phyloP scores from a whole-genome alignment of 2,888 invertebrate genomes.

The Lumbricus terrestris region DNA sequence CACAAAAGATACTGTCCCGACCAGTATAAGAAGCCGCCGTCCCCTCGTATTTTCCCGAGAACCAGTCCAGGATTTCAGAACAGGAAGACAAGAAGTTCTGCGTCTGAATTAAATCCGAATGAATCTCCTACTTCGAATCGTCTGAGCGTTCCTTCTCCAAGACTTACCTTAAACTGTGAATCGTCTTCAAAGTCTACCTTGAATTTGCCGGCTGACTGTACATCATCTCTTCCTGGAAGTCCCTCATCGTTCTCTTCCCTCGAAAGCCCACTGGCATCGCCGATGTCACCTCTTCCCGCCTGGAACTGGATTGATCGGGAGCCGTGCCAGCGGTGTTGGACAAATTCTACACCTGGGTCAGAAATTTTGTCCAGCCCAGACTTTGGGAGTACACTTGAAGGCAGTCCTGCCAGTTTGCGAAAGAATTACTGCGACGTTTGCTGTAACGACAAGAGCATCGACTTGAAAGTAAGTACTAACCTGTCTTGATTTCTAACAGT shows the following conservation, averaged over 20 bases:
- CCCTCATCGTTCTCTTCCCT: neutral
- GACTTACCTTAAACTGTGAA: neutral
- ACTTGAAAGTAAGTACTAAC: neutral
- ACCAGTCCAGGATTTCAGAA: neutral
- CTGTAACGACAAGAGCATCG: neutral
- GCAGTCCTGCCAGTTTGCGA: neutral
- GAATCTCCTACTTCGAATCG: neutral
- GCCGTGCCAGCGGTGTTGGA: neutral
- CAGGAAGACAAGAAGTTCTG: neutral
- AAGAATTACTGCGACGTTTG: neutral
- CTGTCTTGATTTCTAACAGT: slow-evolving; percentile 3
- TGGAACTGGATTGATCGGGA: slow-evolving; percentile 3
- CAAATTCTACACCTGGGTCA: neutral
- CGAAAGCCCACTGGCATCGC: neutral
- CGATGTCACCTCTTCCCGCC: neutral
- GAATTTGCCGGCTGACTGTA: neutral
- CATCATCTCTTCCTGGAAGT: neutral
- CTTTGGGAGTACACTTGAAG: neutral
- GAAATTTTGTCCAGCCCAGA: neutral
- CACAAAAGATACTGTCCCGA: neutral
- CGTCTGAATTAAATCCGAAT: neutral
- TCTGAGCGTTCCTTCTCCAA: neutral
- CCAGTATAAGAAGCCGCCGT: neutral
- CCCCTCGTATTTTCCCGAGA: neutral
- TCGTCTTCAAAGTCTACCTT: neutral